Evolutionary conservation across 2,888 invertebrate species (phyloP), one percentile per base, ranked within the genome.

Genomic region (Criorhina ranunculi): DNA sequence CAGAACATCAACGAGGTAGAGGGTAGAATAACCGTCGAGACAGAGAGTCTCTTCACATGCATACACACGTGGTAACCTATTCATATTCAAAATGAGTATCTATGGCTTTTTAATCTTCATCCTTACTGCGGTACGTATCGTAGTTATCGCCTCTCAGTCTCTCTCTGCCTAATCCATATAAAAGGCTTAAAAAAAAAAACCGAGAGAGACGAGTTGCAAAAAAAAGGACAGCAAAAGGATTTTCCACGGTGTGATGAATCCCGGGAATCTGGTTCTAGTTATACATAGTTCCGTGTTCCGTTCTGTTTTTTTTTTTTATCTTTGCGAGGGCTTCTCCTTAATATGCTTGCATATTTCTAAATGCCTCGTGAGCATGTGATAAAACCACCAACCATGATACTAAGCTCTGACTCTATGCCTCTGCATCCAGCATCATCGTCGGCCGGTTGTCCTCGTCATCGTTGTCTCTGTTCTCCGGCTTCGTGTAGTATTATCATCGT

Each of bases 281-380:
- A 53, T 78, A 70, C 82, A 64, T 76, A 62, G 66, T 79, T 64
- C 79, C 53, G 49, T 72, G 70, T 80, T 80, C 75, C 42, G 70
- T 59, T 55, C 33, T 62, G 44, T 29, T 37, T 37, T 35, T 29
- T 19, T 7, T 17, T 44, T 37, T 53, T 31, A 5, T 11, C 24
- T 51, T 64, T 33, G 40, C 37, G 24, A 24, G 2, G 46, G 78
- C 29, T 60, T 60, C 53, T 19, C 73, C 69, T 46, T 81, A 81
- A 73, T 80, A 62, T 55, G 75, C 69, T 80, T 82, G 82, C 78
- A 80, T 80, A 80, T 80, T 85, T 64, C 85, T 85, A 85, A 85
- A 80, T 85, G 85, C 85, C 80, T 80, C 80, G 85, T 85, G 85
- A 85, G 85, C 85, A 85, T 85, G 85, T 80, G 80, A 85, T 85